Evolutionary conservation across 2,888 invertebrate genomes (phyloP), one percentile per base, ranked within the genome.

Genomic region (Pristionchus arcanus): DNA sequence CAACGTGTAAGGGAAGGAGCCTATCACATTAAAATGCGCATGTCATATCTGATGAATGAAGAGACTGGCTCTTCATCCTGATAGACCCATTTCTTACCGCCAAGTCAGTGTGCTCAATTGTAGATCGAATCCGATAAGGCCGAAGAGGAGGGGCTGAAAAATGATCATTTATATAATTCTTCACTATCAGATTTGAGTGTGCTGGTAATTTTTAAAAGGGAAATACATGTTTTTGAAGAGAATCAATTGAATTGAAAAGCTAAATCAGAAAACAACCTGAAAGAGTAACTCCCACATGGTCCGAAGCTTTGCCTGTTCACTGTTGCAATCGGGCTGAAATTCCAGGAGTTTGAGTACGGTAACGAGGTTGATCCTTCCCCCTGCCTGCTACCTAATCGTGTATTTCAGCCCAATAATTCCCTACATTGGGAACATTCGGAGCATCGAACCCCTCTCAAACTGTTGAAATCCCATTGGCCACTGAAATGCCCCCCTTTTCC

Each of bases 91-190:
- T 71, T 37, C 42, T 34, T 15, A 68, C 86, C 34, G 66, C 66
- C 37, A 87, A 2, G 86, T 66, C 25, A 87, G 66, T 34, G 93
- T 95, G 16, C 94, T 95, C 66, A 91, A 96, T 94, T 97, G 97
- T 89, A 98, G 97, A 96, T 98, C 97, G 21, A 98, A 97, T 3
- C 98, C 98, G 42, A 98, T 98, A 42, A 98, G 96, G 4, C 97
- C 97, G 95, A 99, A 99, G n/a, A 99, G 96, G 95, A 98, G 97
- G 0, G 98, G 98, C 95, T 98, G 98, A 95, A 98, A 98, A 91
- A 98, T 21, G 21, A 2, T 63, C 25, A 4, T 25, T 25, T 7
- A 25, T 63, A 25, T 7, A 25, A 25, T 63, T 19, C 13, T 55
- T 19, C 16, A 59, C 3, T 59, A 19, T 59, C 25, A 25, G 59